phyloP scores from a whole-genome alignment of 2,113 vertebrate species.

The Notarius lentiginosus region DNA sequence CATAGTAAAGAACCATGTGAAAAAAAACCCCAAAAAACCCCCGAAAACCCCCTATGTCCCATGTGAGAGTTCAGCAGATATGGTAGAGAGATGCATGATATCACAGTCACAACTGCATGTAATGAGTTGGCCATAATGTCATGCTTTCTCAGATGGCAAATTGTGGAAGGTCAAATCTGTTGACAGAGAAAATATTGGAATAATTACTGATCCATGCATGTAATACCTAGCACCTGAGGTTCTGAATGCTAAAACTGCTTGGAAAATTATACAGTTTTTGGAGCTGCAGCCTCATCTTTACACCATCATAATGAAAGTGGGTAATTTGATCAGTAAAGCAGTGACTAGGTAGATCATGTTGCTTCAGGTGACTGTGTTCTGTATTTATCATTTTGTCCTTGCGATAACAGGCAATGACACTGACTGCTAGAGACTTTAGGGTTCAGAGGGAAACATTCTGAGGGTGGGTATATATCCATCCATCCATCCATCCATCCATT shows the following conservation, averaged over 20 bases:
- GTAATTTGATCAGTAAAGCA: constrained; percentile 28
- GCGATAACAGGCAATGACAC: background rate
- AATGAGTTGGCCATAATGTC: background rate
- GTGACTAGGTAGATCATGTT: constrained; percentile 5
- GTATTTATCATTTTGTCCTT: constrained; percentile 21
- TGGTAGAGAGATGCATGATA: background rate
- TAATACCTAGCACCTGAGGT: background rate
- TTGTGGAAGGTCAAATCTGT: background rate
- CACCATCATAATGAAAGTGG: background rate
- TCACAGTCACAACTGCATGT: background rate
- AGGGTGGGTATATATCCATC: no score
- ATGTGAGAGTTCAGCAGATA: background rate
- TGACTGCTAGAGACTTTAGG: background rate
- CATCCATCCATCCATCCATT: no score
- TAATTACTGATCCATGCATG: background rate
- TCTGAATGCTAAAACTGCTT: background rate
- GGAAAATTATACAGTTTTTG: background rate
- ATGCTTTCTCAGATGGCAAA: background rate
- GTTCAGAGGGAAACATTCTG: background rate
- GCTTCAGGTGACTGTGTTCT: constrained; percentile 8
- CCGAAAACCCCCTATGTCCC: background rate
- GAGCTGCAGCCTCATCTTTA: background rate
- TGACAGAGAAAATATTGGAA: background rate
- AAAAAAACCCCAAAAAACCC: background rate
- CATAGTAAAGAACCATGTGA: background rate